Evolutionary conservation across 2,113 vertebrate species (phyloP).

Genomic region (Myocastor coypus): DNA sequence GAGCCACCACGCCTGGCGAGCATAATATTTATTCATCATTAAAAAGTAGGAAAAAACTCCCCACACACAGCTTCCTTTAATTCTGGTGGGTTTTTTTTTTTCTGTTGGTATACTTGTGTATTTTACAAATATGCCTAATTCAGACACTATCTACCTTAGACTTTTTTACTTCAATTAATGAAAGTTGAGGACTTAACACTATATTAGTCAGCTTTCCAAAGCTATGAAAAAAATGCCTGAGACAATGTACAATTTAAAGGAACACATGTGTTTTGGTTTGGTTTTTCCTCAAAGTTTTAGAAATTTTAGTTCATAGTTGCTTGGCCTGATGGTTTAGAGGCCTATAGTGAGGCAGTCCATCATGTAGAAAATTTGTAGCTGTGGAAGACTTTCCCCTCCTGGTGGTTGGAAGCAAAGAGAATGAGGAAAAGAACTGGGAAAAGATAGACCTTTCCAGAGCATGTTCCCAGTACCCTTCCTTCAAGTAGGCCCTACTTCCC

Average conservation of each 20-base stretch:
- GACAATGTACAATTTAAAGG: neutral
- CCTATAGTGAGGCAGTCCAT: neutral
- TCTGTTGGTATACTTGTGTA: neutral
- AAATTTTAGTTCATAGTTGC: neutral
- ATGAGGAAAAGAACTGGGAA: neutral
- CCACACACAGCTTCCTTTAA: neutral
- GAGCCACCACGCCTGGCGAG: too few relatives aligned
- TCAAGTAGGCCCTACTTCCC: neutral
- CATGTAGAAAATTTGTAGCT: neutral
- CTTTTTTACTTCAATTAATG: neutral
- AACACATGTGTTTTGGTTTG: neutral
- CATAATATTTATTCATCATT: neutral
- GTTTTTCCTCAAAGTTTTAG: neutral
- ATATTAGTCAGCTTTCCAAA: neutral
- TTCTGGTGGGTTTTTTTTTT: slow-evolving; percentile 24
- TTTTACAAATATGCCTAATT: neutral
- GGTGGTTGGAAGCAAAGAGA: neutral
- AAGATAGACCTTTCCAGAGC: neutral
- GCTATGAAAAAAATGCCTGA: neutral
- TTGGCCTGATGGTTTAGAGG: neutral
- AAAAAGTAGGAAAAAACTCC: neutral
- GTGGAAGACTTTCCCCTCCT: neutral
- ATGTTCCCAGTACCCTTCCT: neutral
- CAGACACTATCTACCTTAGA: neutral
- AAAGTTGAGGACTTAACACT: neutral